These are phyloP conservation scores for Brachymystax lenok DNA, from an alignment of 2,797 vertebrate species.

Conservation along the genomic window DNA sequence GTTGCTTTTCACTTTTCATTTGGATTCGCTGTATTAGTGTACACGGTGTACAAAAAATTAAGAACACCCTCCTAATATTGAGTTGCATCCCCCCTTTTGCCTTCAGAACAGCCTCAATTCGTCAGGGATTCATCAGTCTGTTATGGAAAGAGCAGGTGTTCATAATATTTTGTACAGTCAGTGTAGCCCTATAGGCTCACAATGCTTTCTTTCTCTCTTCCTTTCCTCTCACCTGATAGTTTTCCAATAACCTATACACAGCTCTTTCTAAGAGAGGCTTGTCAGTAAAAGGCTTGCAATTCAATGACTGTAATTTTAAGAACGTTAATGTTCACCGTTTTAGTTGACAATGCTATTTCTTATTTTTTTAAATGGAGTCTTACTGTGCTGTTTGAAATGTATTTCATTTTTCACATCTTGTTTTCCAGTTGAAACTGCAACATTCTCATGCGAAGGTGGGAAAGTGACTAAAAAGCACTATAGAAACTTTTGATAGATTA, in stretches of 20 bases:
- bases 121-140: too few relatives aligned
- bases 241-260: not conserved
- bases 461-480: not conserved
- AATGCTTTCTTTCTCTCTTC: not conserved
- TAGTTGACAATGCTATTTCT: not conserved
- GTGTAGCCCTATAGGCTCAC: not conserved
- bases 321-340: not conserved
- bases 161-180: not conserved
- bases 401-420: not conserved
- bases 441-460: conserved; percentile 57
- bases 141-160: too few relatives aligned
- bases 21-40: not conserved
- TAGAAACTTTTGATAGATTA: not conserved
- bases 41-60: too few relatives aligned
- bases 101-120: too few relatives aligned
- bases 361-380: not conserved
- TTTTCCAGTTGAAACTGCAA: conserved; percentile 46
- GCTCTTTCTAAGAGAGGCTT: not conserved
- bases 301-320: not conserved
- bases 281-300: not conserved
- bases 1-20: not conserved
- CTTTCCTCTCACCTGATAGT: not conserved
- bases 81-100: too few relatives aligned
- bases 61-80: too few relatives aligned
- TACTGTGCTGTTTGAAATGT: not conserved